Conservation (phyloP, 2,113 vertebrate species). For the Phrynocephalus versicolor region DNA sequence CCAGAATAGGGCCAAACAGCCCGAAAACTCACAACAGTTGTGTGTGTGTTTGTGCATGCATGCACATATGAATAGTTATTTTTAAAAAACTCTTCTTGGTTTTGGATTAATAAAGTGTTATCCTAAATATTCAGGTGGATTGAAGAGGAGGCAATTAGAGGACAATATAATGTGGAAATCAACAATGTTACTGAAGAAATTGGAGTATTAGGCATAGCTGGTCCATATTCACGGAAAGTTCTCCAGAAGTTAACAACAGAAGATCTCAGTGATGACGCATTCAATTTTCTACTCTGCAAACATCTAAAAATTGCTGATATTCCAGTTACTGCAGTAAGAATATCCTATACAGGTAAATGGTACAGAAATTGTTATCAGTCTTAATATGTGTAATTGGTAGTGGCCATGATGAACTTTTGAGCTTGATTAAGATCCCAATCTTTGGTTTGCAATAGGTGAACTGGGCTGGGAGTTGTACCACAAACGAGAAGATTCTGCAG, state of each 20-base stretch:
- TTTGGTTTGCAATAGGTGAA: constrained; percentile 81
- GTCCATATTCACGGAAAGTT: constrained; percentile 86
- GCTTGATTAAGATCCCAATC: constrained; percentile 22
- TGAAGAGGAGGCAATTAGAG: constrained; percentile 77
- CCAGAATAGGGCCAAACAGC: no score
- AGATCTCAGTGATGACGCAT: constrained; percentile 84
- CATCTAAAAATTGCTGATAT: constrained; percentile 79
- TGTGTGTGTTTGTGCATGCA: not conserved
- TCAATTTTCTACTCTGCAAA: constrained; percentile 92
- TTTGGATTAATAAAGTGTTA: constrained; percentile 9
- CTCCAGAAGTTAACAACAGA: constrained; percentile 90
- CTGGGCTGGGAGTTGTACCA: constrained; percentile 97
- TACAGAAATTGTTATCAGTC: not conserved
- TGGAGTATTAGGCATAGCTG: constrained; percentile 90
- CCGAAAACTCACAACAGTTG: no score
- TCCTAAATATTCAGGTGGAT: constrained; percentile 85
- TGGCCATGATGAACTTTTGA: not conserved
- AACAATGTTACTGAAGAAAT: constrained; percentile 87
- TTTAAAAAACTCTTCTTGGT: not conserved
- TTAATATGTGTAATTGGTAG: not conserved
- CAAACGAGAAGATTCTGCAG: constrained; percentile 79
- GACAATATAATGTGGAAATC: constrained; percentile 83
- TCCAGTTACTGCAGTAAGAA: constrained; percentile 86
- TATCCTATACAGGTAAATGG: constrained; percentile 92
- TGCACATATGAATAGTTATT: not conserved